Percentiles rank a stretch among this genome's conserved stretches.
phyloP scores from a whole-genome alignment of 2,113 vertebrate genomes.

The Eupsittula cactorum region DNA sequence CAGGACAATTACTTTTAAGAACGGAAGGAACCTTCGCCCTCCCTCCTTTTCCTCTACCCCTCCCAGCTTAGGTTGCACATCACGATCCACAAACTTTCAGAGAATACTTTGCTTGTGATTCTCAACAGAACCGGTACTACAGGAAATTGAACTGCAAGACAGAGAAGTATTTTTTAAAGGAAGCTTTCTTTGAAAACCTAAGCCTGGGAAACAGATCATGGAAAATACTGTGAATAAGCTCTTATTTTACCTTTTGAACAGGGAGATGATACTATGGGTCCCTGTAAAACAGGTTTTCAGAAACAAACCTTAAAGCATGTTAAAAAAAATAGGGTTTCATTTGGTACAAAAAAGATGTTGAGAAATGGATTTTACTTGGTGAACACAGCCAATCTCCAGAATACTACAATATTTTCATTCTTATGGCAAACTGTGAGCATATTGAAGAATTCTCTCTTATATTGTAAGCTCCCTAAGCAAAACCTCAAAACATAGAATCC shows the following conservation, averaged over 20 bases:
- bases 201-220: constrained; percentile 72
- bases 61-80: constrained; percentile 58
- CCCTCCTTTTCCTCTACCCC: constrained; percentile 56
- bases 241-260: constrained; percentile 55
- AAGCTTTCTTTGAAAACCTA: constrained; percentile 53
- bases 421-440: neutral
- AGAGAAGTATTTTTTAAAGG: constrained; percentile 59
- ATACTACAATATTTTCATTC: neutral
- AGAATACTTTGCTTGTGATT: constrained; percentile 49
- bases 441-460: neutral
- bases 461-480: neutral
- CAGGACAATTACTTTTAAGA: constrained; percentile 60
- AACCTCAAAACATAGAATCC: neutral
- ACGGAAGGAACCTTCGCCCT: constrained; percentile 63
- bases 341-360: neutral
- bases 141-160: constrained; percentile 76
- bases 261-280: constrained; percentile 18
- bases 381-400: neutral
- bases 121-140: constrained; percentile 51
- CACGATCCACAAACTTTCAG: constrained; percentile 25
- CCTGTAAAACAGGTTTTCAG: constrained; percentile 32
- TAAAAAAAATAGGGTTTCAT: neutral
- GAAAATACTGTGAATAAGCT: constrained; percentile 67
- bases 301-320: constrained; percentile 22
- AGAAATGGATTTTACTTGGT: neutral